Evolutionary conservation across 1,140 invertebrate species (phyloP), one percentile per base, ranked within the genome.

Genomic region (Drosophila bipectinata): DNA sequence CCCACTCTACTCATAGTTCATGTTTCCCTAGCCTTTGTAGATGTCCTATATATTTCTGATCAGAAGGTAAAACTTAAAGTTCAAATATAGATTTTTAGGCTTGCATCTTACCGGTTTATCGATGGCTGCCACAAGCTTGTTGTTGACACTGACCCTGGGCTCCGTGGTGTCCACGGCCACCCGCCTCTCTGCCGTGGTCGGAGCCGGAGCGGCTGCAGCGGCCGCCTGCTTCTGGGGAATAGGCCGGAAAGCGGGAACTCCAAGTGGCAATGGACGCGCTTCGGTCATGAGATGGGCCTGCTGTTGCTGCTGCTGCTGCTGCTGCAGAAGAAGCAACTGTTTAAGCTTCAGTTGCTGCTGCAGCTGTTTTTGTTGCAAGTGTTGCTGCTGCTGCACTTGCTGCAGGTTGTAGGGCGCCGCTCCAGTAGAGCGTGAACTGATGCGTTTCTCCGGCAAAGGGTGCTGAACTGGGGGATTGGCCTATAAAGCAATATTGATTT

Each of bases 181-280:
- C 14, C 90, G 77, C 39, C 90, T 62, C 54, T 91, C 85, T 5
- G 90, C 69, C 44, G 54, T 47, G 3, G 48, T 30, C 6, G 41
- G 41, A 47, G 47, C 9, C 32, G 69, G 57, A 7, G 47, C 41
- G 7, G 60, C 51, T 32, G 60, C 56, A 24, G 48, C 61, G 32
- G 8, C 30, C 47, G 54, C 44, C 10, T 67, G 59, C 55, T 95
- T 95, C 1, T 94, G 93, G 39, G 95, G 95, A 61, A 97, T 93
- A 0, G 96, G 96, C 75, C 94, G 95, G 82, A 97, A 97, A 0
- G 95, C 94, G 18, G 96, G 96, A 5, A 96, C 92, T 47, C 93
- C 93, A 91, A 93, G 88, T 0, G 93, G 92, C 66, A 93, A 77
- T 0, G 93, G 93, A 49, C 93, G 92, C 0, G 93, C 93, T 75